Evolutionary conservation across 2,888 invertebrate genomes (phyloP).

Genomic region (Andrena dorsata): DNA sequence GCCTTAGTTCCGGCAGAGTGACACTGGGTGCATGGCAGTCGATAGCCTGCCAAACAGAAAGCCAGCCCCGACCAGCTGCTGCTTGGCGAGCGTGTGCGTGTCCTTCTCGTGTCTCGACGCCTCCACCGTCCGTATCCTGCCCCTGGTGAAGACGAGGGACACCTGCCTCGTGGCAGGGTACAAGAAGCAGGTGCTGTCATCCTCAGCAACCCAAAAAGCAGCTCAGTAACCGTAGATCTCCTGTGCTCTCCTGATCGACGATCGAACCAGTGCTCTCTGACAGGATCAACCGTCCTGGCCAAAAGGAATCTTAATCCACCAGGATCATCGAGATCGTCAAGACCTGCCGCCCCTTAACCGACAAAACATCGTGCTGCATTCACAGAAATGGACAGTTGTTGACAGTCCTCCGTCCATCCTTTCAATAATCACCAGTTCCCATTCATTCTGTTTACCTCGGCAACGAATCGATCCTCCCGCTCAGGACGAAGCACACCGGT

Average conservation of each 20-base stretch:
- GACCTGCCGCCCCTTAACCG: no score
- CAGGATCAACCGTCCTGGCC: neutral
- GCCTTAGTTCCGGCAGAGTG: conserved; percentile 67
- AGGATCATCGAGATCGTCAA: neutral
- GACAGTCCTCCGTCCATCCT: conserved; percentile 6
- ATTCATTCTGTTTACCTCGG: conserved; percentile 25
- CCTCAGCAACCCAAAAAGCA: neutral
- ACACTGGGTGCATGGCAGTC: conserved; percentile 81
- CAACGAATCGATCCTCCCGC: conserved; percentile 18
- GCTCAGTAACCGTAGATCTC: conserved; percentile 30
- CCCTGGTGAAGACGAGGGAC: neutral
- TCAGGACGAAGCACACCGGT: conserved; percentile 14
- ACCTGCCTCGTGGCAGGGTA: no score
- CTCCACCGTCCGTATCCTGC: conserved; percentile 45
- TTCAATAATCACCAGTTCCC: conserved; percentile 35
- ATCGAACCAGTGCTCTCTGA: conserved; percentile 46
- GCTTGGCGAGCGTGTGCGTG: conserved; percentile 65
- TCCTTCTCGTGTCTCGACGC: conserved; percentile 60
- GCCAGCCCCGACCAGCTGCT: conserved; percentile 69
- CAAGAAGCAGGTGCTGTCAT: neutral
- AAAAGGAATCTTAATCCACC: no score
- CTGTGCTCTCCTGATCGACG: conserved; percentile 51
- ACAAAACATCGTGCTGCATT: neutral
- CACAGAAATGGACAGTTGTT: conserved; percentile 10
- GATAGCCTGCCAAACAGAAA: conserved; percentile 75